Evolutionary conservation across 1,140 invertebrate species (phyloP), one percentile per base, ranked within the genome.

Genomic region (Xylocopa sonorina): DNA sequence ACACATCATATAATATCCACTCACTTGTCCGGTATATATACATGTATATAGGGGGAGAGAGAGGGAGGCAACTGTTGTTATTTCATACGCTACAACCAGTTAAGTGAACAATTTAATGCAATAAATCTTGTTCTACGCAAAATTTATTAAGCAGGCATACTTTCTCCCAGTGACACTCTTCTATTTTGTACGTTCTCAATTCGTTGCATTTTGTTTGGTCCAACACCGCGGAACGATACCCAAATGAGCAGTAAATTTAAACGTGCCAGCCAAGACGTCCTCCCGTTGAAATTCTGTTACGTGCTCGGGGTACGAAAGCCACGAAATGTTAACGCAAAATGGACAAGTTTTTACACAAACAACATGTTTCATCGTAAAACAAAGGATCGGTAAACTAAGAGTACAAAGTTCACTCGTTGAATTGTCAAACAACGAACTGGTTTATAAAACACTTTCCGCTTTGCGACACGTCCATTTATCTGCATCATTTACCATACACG

Each of bases 171-270:
- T 29, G 27, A 32, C 48, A 48, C 27, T n/a, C 41, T 34, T 46
- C 7, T 38, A 18, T 43, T 57, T 32, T 10, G 29, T 18, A 34
- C 7, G 34, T 66, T 46, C 53, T 9, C 51, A 29, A 68, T 58
- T 67, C 72, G 32, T 64, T 58, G 51, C 9, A 58, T 48, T 58
- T 57, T 46, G 32, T 41, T 27, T 62, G 32, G 2, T 55, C 14
- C 12, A 71, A 48, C 14, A 16, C 4, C 18, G 0, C 3, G 16
- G 46, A 38, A 73, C 69, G 41, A 83, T 63, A 62, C 24, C 51
- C 53, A 53, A 68, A 84, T 58, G 21, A 24, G 57, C 38, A 48
- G 10, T 57, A 78, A 78, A 79, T 84, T 74, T 74, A 64, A 73
- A 34, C 46, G 43, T 48, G 38, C 72, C 53, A 72, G 51, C 21